Percentiles rank a stretch among this genome's conserved stretches.
phyloP scores from a whole-genome alignment of 2,797 vertebrate species.

The Masticophis lateralis region DNA sequence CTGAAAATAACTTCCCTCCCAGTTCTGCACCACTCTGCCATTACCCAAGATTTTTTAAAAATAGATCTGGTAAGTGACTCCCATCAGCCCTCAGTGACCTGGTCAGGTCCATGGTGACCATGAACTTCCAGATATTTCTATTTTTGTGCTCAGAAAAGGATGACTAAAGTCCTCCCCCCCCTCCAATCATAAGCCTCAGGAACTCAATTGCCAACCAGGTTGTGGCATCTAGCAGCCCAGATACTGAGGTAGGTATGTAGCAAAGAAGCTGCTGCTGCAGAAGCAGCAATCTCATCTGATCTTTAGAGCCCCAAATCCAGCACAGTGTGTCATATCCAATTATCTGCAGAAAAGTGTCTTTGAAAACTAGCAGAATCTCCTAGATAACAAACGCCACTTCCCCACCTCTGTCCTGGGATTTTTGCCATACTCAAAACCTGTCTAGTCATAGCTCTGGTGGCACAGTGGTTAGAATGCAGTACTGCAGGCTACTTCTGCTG shows the following conservation, averaged over 20 bases:
- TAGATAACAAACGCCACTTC: neutral
- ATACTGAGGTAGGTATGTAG: neutral
- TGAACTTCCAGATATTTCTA: neutral
- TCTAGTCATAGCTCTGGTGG: neutral
- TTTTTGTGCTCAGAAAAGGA: neutral
- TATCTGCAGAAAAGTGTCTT: neutral
- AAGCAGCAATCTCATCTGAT: neutral
- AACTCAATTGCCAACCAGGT: neutral
- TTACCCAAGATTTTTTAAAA: neutral
- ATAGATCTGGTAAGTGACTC: neutral
- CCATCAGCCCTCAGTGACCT: neutral
- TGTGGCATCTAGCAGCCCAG: neutral
- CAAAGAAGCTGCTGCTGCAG: neutral
- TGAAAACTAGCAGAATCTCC: neutral
- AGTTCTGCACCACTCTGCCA: neutral
- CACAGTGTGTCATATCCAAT: neutral
- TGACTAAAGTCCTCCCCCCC: neutral
- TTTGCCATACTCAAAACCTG: neutral
- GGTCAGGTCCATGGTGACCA: too few species aligned
- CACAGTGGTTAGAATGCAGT: too few species aligned
- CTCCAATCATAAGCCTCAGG: neutral
- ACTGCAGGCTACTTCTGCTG: too few species aligned
- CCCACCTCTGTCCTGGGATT: neutral
- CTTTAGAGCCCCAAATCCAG: neutral
- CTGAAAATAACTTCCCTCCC: neutral